These are phyloP conservation scores for Venustoraphidia nigricollis DNA, from an alignment of 2,888 invertebrate genomes.

Conservation along the genomic window DNA sequence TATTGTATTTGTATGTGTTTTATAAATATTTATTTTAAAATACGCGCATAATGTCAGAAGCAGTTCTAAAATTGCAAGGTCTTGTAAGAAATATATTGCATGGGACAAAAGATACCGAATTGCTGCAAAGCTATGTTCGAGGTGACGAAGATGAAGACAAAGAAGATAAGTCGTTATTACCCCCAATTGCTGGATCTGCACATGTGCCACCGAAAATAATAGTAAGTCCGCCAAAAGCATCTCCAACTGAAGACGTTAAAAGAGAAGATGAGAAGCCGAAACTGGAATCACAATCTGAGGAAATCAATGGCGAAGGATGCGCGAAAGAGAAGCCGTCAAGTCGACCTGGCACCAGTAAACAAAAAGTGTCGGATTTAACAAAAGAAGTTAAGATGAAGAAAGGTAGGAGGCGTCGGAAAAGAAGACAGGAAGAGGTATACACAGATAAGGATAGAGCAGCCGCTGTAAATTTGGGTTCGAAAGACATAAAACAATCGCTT, in stretches of 20 bases:
- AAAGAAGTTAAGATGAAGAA: slow-evolving; percentile 19
- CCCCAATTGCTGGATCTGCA: neutral
- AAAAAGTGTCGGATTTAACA: slow-evolving; percentile 13
- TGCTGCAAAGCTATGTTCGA: slow-evolving; percentile 65
- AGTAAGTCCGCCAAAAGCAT: slow-evolving; percentile 7
- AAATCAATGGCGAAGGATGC: neutral
- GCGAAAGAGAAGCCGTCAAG: neutral
- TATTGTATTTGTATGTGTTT: neutral
- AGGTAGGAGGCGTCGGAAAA: slow-evolving; percentile 26
- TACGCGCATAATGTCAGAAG: slow-evolving; percentile 17
- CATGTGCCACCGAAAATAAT: neutral
- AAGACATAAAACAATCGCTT: slow-evolving; percentile 73
- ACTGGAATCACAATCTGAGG: slow-evolving; percentile 10
- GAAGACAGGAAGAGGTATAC: slow-evolving; percentile 54
- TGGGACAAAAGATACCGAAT: slow-evolving; percentile 53
- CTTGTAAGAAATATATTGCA: slow-evolving; percentile 46
- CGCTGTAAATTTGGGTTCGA: slow-evolving; percentile 73
- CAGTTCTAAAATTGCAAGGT: slow-evolving; percentile 29
- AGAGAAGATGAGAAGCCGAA: slow-evolving; percentile 16
- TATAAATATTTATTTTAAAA: neutral
- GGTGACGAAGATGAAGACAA: slow-evolving; percentile 39
- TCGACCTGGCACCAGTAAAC: slow-evolving; percentile 1
- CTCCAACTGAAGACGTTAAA: slow-evolving; percentile 16
- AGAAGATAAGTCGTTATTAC: slow-evolving; percentile 8
- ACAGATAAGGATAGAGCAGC: slow-evolving; percentile 86